A percentile compares a stretch with the other conserved stretches of the same genome.
Evolutionary conservation across 2,113 vertebrate genomes (phyloP).

Genomic region (Grus americana): DNA sequence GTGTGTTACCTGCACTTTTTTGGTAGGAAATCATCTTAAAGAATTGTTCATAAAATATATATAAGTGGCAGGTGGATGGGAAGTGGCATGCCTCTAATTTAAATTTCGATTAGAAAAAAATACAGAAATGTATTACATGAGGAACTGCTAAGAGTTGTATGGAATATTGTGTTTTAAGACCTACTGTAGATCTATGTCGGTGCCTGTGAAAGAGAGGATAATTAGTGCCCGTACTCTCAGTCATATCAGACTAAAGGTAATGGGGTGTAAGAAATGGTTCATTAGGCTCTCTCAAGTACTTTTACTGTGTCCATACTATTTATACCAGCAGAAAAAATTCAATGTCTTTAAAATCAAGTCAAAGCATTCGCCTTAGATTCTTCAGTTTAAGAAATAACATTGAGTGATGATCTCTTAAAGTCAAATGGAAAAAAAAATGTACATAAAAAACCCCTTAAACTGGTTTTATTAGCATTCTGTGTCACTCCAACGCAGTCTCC

Average conservation of each 20-base stretch:
- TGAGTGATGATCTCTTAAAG: conserved; percentile 72
- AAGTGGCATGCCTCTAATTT: conserved; percentile 70
- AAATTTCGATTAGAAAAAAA: conserved; percentile 76
- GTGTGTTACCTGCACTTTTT: conserved; percentile 15
- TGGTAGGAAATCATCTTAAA: conserved; percentile 30
- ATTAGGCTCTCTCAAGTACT: conserved; percentile 85
- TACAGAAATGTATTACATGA: conserved; percentile 67
- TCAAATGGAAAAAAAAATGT: conserved; percentile 58
- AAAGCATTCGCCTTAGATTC: conserved; percentile 73
- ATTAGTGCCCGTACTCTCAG: conserved; percentile 81
- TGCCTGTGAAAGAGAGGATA: conserved; percentile 79
- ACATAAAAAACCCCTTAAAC: conserved; percentile 42
- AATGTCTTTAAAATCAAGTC: conserved; percentile 80
- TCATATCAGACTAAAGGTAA: conserved; percentile 86
- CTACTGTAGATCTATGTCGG: conserved; percentile 75
- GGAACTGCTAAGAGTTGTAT: conserved; percentile 66
- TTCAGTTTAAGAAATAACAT: conserved; percentile 71
- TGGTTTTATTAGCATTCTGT: conserved; percentile 42
- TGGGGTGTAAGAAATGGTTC: conserved; percentile 86
- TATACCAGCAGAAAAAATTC: conserved; percentile 80
- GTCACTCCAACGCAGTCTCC: background rate
- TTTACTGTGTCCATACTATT: conserved; percentile 85
- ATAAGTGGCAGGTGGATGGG: conserved; percentile 56
- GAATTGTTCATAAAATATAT: conserved; percentile 66
- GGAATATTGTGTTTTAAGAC: conserved; percentile 80